Evolutionary conservation across 2,797 vertebrate genomes (phyloP), one percentile per base, ranked within the genome.

Genomic region (Leptoclinus maculatus): DNA sequence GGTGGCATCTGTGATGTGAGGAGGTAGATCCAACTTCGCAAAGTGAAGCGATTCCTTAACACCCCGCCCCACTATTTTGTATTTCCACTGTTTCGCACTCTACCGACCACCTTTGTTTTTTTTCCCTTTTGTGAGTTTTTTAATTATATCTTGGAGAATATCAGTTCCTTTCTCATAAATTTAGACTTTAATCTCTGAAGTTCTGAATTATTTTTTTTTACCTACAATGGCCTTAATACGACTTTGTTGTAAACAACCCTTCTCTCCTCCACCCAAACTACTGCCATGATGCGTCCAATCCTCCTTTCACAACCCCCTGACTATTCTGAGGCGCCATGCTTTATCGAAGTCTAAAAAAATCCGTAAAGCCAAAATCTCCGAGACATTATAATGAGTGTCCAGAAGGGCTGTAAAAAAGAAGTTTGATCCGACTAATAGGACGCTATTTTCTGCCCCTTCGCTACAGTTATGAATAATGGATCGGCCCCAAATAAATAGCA

Each of bases 381-480:
- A 74, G 36, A 80, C 80, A 54, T 85, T 83, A 83, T 89, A 90
- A 87, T 76, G 67, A 90, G 68, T 67, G 86, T 85, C 87, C 85
- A 71, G 73, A 78, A 81, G 71, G 79, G 65, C 74, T 80, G 76
- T 69, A 66, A 74, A 74, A 87, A 80, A 56, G 45, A 75, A 23
- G 60, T 83, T 85, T 67, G 74, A 59, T 72, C 62, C 38, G 21
- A 73, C 72, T 83, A 86, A 91, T 88, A 71, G 66, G 56, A 25
- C 1, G 39, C 74, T 86, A 80, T 84, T 89, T 90, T 84, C 74
- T 79, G 66, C 67, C 76, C 65, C 63, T 5, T 88, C 25, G 51
- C 84, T 53, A 29, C 17, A 57, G 75, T 83, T 85, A 91, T 92
- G 85, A 93, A 93, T 92, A 87, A 92, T 93, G 88, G 73, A 93